A percentile compares a stretch with the other conserved stretches of the same genome.
Conservation (phyloP, 2,888 invertebrate species). For the Limnephilus rhombicus region DNA sequence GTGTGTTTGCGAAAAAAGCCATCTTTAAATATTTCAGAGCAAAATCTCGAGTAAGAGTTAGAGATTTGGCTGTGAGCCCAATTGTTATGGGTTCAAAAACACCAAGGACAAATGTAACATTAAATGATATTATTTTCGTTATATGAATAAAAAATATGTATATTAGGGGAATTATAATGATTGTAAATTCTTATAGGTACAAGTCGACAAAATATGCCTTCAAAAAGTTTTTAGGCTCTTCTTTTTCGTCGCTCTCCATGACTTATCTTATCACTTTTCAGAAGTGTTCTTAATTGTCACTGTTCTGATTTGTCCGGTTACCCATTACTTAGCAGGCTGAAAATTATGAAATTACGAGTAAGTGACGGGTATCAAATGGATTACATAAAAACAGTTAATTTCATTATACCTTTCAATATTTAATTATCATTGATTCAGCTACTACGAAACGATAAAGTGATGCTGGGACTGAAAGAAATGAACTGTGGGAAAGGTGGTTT, state of each 20-base stretch:
- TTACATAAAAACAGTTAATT: not conserved
- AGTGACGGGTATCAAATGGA: not conserved
- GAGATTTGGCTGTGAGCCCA: not conserved
- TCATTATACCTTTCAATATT: no score
- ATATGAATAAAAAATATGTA: no score
- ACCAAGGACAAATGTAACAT: not conserved
- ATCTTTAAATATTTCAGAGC: not conserved
- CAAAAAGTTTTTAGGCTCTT: no score
- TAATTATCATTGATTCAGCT: not conserved
- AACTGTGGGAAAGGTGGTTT: not conserved
- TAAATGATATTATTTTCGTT: not conserved
- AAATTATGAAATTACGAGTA: not conserved
- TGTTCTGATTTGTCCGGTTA: no score
- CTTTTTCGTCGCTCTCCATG: no score
- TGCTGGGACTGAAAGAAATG: not conserved
- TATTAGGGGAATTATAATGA: not conserved
- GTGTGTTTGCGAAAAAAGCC: not conserved
- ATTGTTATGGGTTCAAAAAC: not conserved
- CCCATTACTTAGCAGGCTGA: not conserved
- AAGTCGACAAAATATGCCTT: no score
- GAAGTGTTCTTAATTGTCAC: no score
- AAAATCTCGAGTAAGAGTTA: not conserved
- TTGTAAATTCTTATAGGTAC: no score
- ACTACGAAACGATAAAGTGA: not conserved
- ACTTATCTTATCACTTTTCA: no score